These are phyloP conservation scores for Anas bernieri DNA, from an alignment of 2,797 vertebrate species.

Conservation along the genomic window DNA sequence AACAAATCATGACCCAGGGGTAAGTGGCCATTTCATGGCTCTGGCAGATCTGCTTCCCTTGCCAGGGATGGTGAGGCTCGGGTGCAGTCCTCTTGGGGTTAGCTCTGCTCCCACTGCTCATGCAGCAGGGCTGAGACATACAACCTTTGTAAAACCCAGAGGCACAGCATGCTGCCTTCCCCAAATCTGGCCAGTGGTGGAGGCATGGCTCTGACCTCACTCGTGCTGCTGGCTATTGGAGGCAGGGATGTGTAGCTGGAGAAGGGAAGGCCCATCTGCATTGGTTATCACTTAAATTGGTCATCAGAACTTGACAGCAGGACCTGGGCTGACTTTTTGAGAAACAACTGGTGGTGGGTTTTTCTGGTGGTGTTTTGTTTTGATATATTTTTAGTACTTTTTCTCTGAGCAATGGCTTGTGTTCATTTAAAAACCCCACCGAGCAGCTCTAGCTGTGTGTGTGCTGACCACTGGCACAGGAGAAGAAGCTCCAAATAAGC, in stretches of 20 bases:
- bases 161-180: not conserved
- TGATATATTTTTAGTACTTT: not conserved
- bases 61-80: not conserved
- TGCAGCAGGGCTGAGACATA: accelerated
- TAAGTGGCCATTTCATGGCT: not conserved
- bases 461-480: not conserved
- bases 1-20: not conserved
- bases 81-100: not conserved
- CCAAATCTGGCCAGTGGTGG: not conserved
- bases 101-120: not conserved
- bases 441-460: not conserved
- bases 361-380: not conserved
- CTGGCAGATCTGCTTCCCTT: not conserved
- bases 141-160: not conserved
- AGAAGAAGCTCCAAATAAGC: not conserved
- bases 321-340: not conserved
- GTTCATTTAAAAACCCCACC: not conserved
- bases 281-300: not conserved
- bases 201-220: not conserved
- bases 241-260: not conserved
- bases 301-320: not conserved
- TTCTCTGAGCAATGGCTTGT: not conserved
- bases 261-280: not conserved
- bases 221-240: not conserved
- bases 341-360: accelerated